Percentiles rank a stretch among this genome's conserved stretches.
Conservation (phyloP, 2,113 vertebrate species). For the Melospiza georgiana region DNA sequence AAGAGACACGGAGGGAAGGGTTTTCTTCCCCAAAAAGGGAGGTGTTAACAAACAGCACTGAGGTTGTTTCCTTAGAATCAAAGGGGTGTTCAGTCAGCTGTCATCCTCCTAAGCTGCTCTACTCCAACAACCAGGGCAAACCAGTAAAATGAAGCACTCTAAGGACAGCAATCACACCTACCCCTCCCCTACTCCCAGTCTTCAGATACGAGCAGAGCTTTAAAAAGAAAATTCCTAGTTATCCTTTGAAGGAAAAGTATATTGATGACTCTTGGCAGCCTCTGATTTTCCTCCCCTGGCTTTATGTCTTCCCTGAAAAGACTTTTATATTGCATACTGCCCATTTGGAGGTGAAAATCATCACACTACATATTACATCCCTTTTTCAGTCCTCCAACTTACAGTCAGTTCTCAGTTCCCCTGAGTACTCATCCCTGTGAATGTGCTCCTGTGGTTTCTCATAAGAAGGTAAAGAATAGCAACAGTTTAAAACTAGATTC, state of each 20-base stretch:
- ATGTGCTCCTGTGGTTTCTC: neutral
- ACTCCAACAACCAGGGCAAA: neutral
- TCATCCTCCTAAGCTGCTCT: neutral
- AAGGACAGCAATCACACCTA: neutral
- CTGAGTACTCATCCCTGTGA: rapidly evolving
- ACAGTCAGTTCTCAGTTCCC: neutral
- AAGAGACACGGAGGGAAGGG: neutral
- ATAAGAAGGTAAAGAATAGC: neutral
- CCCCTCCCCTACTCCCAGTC: neutral
- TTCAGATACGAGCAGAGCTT: neutral
- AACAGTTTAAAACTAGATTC: neutral
- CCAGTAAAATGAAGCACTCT: neutral
- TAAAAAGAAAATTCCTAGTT: neutral
- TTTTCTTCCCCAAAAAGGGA: neutral
- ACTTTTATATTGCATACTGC: neutral
- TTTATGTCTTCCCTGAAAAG: neutral
- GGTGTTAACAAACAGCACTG: neutral
- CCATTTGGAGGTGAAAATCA: neutral
- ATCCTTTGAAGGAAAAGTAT: neutral
- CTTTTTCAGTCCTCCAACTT: neutral
- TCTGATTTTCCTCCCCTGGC: neutral
- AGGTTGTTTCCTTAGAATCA: neutral
- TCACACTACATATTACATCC: neutral
- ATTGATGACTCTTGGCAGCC: neutral
- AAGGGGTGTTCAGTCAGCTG: neutral